Evolutionary conservation across 2,113 vertebrate genomes (phyloP).

Genomic region (Xiphophorus hellerii): DNA sequence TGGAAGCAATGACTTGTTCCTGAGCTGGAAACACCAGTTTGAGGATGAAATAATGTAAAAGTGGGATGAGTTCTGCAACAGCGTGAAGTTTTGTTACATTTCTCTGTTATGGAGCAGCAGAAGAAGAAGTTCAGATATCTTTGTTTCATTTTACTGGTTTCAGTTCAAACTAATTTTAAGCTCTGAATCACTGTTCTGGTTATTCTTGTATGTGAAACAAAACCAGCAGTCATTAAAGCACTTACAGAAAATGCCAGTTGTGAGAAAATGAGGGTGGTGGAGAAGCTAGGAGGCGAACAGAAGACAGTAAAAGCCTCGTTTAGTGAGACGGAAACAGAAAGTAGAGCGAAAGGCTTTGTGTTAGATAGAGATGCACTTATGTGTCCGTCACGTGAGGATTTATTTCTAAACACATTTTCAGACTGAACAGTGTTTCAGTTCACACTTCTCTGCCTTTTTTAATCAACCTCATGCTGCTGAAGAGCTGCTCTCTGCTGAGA

Average conservation of each 20-base stretch:
- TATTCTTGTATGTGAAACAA: not conserved
- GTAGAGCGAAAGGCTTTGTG: slow-evolving; percentile 15
- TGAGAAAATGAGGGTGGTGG: slow-evolving; percentile 9
- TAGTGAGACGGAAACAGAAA: slow-evolving; percentile 28
- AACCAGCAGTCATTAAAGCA: not conserved
- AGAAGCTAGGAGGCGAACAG: not conserved
- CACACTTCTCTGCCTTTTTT: not conserved
- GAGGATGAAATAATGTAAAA: no score
- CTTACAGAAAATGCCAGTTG: not conserved
- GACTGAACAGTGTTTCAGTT: not conserved
- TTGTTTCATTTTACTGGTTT: not conserved
- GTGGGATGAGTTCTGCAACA: no score
- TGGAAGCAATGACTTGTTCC: no score
- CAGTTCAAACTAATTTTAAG: no score
- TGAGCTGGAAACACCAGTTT: no score
- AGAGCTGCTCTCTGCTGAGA: not conserved
- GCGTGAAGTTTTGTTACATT: no score
- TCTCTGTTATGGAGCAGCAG: not conserved
- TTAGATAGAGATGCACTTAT: not conserved
- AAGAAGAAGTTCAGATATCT: not conserved
- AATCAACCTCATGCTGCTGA: not conserved
- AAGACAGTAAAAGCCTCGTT: slow-evolving; percentile 23
- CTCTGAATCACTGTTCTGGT: not conserved
- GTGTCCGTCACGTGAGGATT: no score
- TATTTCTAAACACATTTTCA: not conserved